Evolutionary conservation across 2,113 vertebrate genomes (phyloP).

Genomic region (Peromyscus californicus): DNA sequence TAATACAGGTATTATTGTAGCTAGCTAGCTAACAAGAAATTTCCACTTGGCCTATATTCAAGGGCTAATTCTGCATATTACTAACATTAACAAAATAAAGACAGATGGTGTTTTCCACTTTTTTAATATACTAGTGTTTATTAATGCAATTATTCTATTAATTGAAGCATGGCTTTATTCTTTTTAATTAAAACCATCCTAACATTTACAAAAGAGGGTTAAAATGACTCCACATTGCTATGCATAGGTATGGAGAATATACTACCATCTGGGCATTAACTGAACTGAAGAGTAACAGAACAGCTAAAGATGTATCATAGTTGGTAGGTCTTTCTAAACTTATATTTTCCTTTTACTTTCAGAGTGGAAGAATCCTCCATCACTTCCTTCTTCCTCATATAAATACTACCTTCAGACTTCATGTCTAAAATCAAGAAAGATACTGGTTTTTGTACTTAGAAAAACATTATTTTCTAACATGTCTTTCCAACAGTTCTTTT

Average conservation of each 20-base stretch:
- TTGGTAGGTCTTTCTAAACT: neutral
- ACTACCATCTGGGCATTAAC: neutral
- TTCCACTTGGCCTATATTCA: conserved; percentile 6
- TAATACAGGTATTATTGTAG: conserved; percentile 1
- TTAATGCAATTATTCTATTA: conserved; percentile 34
- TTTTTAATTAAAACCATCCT: conserved; percentile 32
- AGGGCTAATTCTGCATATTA: neutral
- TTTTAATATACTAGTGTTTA: conserved; percentile 27
- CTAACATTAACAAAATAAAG: conserved; percentile 41
- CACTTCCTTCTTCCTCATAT: neutral
- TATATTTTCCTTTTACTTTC: neutral
- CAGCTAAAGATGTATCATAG: neutral
- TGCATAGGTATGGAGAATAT: neutral
- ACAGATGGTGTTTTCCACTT: conserved; percentile 41
- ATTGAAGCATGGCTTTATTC: neutral
- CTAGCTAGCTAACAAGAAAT: conserved; percentile 42
- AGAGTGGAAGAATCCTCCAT: neutral
- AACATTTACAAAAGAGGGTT: neutral
- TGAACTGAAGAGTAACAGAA: neutral
- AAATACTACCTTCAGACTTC: neutral
- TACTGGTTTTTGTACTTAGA: neutral
- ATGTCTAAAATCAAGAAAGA: neutral
- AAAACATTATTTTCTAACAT: neutral
- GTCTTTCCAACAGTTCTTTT: neutral
- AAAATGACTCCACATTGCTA: neutral